phyloP scores from a whole-genome alignment of 1,140 invertebrate genomes.

The Phocides pigmalion region DNA sequence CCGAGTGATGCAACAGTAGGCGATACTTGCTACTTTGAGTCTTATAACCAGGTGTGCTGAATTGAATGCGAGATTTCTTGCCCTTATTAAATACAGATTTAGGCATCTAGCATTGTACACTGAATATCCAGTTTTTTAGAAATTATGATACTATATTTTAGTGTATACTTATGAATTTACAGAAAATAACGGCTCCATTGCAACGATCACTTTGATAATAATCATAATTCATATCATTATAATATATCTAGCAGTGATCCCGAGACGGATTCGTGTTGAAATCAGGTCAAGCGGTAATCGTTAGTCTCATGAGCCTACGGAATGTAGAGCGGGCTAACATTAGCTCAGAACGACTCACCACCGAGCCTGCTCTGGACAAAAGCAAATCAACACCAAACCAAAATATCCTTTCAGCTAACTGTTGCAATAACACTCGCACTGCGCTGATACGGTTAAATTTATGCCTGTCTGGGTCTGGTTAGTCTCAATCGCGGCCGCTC shows the following conservation, averaged over 20 bases:
- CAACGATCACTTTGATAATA: neutral
- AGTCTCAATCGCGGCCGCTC: conserved; percentile 3
- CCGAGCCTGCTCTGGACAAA: conserved; percentile 56
- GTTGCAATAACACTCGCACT: conserved; percentile 13
- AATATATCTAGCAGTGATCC: conserved; percentile 22
- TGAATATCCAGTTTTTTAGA: neutral
- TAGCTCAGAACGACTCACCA: conserved; percentile 58
- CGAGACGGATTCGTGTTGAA: conserved; percentile 51
- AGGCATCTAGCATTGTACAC: neutral
- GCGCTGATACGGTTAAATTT: conserved; percentile 15
- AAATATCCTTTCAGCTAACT: conserved; percentile 29
- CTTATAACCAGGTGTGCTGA: conserved; percentile 24
- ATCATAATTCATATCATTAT: conserved; percentile 11
- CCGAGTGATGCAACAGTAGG: conserved; percentile 25
- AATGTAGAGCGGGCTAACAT: conserved; percentile 78
- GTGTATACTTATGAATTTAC: neutral
- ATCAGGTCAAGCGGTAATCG: conserved; percentile 70
- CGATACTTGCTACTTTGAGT: conserved; percentile 18
- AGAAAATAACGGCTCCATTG: neutral
- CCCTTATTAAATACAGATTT: neutral
- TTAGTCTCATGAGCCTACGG: conserved; percentile 56
- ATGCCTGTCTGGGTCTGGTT: conserved; percentile 14
- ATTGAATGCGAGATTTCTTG: conserved; percentile 14
- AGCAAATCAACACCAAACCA: conserved; percentile 44
- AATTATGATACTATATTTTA: neutral